These are phyloP conservation scores for Cyphomyrus plagiostoma DNA, from an alignment of 2,113 vertebrate species.

Conservation along the genomic window DNA sequence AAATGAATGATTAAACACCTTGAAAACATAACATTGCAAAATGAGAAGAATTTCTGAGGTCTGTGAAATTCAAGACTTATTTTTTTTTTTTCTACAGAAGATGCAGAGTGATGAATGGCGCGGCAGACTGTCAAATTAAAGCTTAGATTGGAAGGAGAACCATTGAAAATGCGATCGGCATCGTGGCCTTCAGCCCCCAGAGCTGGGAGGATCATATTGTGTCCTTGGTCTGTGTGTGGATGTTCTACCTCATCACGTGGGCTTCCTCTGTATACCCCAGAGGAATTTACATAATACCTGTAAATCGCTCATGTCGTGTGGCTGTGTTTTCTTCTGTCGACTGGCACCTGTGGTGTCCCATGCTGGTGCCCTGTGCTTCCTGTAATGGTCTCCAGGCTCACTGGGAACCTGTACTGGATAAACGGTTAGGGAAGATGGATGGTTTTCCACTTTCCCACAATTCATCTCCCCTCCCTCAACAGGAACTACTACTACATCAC, in stretches of 20 bases:
- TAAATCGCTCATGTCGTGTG: background rate
- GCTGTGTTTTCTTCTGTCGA: background rate
- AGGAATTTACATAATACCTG: background rate
- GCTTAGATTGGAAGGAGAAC: background rate
- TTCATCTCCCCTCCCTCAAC: slow-evolving; percentile 19
- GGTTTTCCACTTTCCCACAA: background rate
- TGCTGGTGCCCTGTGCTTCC: background rate
- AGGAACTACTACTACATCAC: slow-evolving; percentile 98
- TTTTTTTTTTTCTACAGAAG: background rate
- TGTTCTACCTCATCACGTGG: background rate
- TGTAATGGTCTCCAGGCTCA: background rate
- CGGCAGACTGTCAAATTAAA: background rate
- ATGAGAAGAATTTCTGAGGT: background rate
- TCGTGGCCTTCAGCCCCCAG: background rate
- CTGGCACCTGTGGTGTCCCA: background rate
- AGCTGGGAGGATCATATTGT: background rate
- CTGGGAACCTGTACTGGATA: background rate
- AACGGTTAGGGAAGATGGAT: background rate
- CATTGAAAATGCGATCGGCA: background rate
- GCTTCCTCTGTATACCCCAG: background rate
- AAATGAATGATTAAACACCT: background rate
- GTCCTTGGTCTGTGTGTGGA: background rate
- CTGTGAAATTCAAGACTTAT: background rate
- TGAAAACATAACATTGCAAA: background rate
- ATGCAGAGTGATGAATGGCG: background rate